Base-by-base conservation (phyloP, 2,113 vertebrate species). In the Connochaetes taurinus region DNA sequence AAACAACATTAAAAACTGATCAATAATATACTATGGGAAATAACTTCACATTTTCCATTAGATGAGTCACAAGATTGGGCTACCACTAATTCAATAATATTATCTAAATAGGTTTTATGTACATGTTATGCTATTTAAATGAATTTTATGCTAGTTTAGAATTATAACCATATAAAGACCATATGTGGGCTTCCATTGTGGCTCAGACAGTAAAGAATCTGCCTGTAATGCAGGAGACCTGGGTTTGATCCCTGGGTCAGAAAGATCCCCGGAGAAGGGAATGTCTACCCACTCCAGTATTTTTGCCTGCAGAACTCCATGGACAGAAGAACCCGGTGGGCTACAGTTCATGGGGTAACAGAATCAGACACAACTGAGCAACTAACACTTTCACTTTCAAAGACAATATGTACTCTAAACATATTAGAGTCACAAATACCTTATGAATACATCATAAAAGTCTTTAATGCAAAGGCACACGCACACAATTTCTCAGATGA, bases 91-190 rank as follows among this genome's bases (percentile, higher is more conserved):
- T 87, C 23, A 53, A n/a, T 94, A 60, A 43, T 53, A 58, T 55
- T 57, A 11, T 74, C 27, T 52, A 60, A 89, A 67, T 58, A 88
- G 27, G 60, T 94, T 95, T 87, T 81, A 83, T 25, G 93, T 95
- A 9, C 57, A 80, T 82, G 43, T 47, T n/a, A 47, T 83, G 14
- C 13, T 95, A 80, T 74, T 87, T 93, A 84, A 98, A 95, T 86
- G 10, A 58, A 64, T 92, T 91, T 82, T 27, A 86, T 53, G 21
- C 5, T 78, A 11, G 6, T 89, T 95, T 93, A 85, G 16, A 64
- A 60, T 92, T 94, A 86, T 21, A 91, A 43, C 11, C 21, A 50
- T 50, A 19, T 13, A 83, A 96, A 60, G 16, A 80, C 55, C 83
- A 6, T 43, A 76, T 15, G 2, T 82, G 67, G 67, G 67, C n/a